These are phyloP conservation scores for Luscinia megarhynchos DNA, from an alignment of 2,797 vertebrate genomes.

Conservation along the genomic window DNA sequence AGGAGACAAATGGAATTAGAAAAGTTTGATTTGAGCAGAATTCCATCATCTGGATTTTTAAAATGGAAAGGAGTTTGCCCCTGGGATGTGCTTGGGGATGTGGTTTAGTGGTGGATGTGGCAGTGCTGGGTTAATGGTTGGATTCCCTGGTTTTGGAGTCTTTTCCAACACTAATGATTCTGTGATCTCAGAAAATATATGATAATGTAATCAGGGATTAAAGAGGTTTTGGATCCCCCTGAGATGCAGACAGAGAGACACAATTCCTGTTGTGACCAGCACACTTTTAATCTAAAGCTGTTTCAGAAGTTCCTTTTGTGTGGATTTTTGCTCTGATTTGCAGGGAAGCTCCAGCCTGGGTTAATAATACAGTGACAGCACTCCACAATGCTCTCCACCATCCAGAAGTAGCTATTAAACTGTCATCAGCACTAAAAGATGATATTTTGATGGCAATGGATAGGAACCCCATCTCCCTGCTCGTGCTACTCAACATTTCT, in stretches of 20 bases:
- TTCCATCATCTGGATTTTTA: background rate
- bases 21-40: background rate
- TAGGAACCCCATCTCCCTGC: constrained; percentile 53
- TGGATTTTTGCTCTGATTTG: background rate
- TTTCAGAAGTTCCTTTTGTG: background rate
- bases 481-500: constrained; percentile 33
- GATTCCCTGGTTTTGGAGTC: background rate
- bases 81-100: background rate
- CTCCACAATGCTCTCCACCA: constrained; percentile 33
- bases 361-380: constrained; percentile 59
- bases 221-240: background rate
- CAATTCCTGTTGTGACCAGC: background rate
- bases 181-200: background rate
- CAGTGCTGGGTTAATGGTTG: background rate
- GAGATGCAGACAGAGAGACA: background rate
- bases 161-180: background rate
- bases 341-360: constrained; percentile 22
- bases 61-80: background rate
- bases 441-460: constrained; percentile 61
- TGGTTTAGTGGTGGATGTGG: background rate
- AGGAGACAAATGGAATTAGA: background rate
- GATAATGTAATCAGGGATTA: background rate
- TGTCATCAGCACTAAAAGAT: constrained; percentile 63
- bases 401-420: constrained; percentile 65
- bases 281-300: constrained; percentile 1